These are phyloP conservation scores for Larimichthys crocea DNA, from an alignment of 2,113 vertebrate species.

Conservation along the genomic window DNA sequence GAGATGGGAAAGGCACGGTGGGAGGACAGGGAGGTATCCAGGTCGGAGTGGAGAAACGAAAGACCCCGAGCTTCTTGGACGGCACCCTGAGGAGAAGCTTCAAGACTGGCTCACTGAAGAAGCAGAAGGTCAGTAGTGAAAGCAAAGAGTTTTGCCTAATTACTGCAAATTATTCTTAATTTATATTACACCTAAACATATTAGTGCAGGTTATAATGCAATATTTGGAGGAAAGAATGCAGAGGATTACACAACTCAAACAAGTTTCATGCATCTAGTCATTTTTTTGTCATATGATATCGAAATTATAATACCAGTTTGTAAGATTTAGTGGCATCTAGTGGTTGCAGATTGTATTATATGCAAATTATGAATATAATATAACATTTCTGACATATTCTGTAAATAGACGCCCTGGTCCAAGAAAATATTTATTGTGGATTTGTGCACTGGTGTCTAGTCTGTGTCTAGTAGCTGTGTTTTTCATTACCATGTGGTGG, in stretches of 20 bases:
- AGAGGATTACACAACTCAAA: no score
- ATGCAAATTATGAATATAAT: no score
- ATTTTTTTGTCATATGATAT: no score
- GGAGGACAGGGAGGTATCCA: conserved; percentile 61
- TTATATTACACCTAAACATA: neutral
- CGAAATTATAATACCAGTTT: no score
- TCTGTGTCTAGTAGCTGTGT: neutral
- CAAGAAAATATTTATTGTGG: neutral
- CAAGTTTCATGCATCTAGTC: no score
- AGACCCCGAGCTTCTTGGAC: conserved; percentile 91
- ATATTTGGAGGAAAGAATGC: no score
- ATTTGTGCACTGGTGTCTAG: no score
- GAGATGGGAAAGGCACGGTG: conserved; percentile 63
- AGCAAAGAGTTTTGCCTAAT: neutral
- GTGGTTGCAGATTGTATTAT: no score
- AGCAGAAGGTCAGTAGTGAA: conserved; percentile 87
- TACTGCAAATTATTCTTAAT: neutral
- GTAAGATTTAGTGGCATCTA: no score
- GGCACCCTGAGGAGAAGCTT: conserved; percentile 91
- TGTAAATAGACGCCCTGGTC: no score
- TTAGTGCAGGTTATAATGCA: no score
- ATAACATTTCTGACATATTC: no score
- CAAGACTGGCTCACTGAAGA: conserved; percentile 92
- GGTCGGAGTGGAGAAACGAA: conserved; percentile 84
- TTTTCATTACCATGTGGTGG: neutral